These are phyloP conservation scores for Scrobipalpa atriplicella DNA, from an alignment of 2,888 invertebrate genomes.

Conservation along the genomic window DNA sequence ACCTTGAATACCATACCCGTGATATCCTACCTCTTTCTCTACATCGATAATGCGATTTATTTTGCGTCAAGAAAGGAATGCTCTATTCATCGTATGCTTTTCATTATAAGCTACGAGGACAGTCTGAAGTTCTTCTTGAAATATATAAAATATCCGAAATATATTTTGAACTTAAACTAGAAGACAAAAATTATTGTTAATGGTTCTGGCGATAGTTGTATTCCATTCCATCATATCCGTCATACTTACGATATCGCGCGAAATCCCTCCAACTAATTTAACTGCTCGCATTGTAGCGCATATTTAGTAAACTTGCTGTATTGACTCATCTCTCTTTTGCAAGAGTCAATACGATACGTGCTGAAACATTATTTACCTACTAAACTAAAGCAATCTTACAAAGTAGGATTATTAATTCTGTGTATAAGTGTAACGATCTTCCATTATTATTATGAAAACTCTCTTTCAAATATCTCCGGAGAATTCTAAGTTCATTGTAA, in stretches of 20 bases:
- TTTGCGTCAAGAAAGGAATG: too few relatives aligned
- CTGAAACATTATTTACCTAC: background rate
- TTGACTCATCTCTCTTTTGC: constrained; percentile 10
- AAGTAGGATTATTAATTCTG: background rate
- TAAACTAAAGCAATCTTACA: background rate
- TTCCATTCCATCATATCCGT: background rate
- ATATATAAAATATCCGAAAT: too few relatives aligned
- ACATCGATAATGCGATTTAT: too few relatives aligned
- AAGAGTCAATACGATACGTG: background rate
- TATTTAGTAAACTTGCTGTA: constrained; percentile 1
- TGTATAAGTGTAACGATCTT: background rate
- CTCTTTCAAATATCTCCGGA: background rate
- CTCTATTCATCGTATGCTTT: too few relatives aligned
- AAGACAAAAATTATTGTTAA: too few relatives aligned
- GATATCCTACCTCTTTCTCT: too few relatives aligned
- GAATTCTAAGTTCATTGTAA: background rate
- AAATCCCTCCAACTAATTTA: background rate
- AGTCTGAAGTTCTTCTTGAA: too few relatives aligned
- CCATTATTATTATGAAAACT: background rate
- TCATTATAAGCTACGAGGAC: too few relatives aligned
- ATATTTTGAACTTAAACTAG: too few relatives aligned
- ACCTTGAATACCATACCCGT: too few relatives aligned
- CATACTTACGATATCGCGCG: background rate
- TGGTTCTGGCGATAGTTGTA: too few relatives aligned
- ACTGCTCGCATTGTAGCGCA: background rate